Base-by-base conservation (phyloP, 2,888 invertebrate species). In the Suillia variegata region DNA sequence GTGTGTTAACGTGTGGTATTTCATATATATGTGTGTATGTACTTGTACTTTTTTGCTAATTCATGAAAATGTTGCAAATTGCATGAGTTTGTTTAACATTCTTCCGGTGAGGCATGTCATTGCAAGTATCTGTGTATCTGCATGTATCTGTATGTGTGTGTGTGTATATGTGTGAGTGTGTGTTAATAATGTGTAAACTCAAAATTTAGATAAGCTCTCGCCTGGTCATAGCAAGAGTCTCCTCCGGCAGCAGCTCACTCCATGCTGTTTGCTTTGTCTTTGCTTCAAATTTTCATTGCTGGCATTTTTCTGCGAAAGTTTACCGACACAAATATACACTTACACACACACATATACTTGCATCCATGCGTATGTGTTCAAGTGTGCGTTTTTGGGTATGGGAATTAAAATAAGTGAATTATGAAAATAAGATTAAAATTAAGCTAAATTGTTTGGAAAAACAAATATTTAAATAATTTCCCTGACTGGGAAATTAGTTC, bases 151-250 rank as follows among this genome's bases (percentile, higher is more conserved):
- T 5, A n/a, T 38, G 38, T 38, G n/a, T 38, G 38, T 12, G 38
- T 13, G 38, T 13, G 10, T 38, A n/a, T 38, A n/a, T 38, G 38
- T 5, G 10, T 15, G 42, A 15, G 2, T 45, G 12, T 26, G 34
- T 17, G 13, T 45, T 53, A 51, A 63, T 56, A 64, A 55, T 57
- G 62, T 54, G 58, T 17, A 63, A 58, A 60, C 33, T 51, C 61
- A 56, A 48, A 68, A 61, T 62, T 67, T 63, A 59, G 59, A 60
- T 60, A 56, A 65, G 65, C 53, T 48, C 63, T 57, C 63, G 62
- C 59, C 57, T 58, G 45, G 38, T 21, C 15, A 55, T 31, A 52
- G 33, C 24, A n/a, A 45, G 10, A 47, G 3, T 42, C 17, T 42
- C 33, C 33, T 8, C 8, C 33, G 8, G 26, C 10, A 26, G 26